Evolutionary conservation across 2,888 invertebrate species (phyloP), one percentile per base, ranked within the genome.

Genomic region (Drosophila pseudotakahashii): DNA sequence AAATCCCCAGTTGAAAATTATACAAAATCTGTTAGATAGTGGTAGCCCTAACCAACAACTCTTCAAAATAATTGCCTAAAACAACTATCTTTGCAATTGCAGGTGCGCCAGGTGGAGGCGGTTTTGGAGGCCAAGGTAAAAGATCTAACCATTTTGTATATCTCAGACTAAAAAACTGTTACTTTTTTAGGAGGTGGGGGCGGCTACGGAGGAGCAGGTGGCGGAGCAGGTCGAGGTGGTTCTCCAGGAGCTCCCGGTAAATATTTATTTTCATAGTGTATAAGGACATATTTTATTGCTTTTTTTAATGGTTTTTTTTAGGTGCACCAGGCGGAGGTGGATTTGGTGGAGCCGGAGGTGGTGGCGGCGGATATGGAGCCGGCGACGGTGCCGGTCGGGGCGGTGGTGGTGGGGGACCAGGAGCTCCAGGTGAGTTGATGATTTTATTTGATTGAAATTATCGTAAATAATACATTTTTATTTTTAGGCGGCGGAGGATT

Each of bases 181-280:
- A n/a, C 19, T 1, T 7, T 7, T 32, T 32, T 16, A 23, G 58
- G 53, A 50, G 73, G 75, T 23, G 88, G 83, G 6, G 88, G 84
- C 6, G 55, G 48, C 16, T 48, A 32, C 11, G 32, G 48, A 7
- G 55, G 55, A 4, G 55, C 48, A 7, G 55, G 55, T 7, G 55
- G 55, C 1, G 57, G 57, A 10, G 50, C 36, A 7, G 47, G 48
- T 16, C 32, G 48, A 5, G 48, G 48, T 0, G 48, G 48, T 19
- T 19, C 19, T 16, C 48, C 48, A 3, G 48, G 48, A 13, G 32
- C 32, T 13, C 48, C 48, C 1, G 48, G 52, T 48, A 19, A 50
- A 13, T 26, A 34, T 4, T 34, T 10, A 11, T 3, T 11, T 11
- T 11, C 0, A 11, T 2, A 19, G 3, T 19, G 3, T 19, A 26